Percentiles rank a stretch among this genome's conserved stretches.
Evolutionary conservation across 2,888 invertebrate genomes (phyloP).

Genomic region (Euproctis similis): DNA sequence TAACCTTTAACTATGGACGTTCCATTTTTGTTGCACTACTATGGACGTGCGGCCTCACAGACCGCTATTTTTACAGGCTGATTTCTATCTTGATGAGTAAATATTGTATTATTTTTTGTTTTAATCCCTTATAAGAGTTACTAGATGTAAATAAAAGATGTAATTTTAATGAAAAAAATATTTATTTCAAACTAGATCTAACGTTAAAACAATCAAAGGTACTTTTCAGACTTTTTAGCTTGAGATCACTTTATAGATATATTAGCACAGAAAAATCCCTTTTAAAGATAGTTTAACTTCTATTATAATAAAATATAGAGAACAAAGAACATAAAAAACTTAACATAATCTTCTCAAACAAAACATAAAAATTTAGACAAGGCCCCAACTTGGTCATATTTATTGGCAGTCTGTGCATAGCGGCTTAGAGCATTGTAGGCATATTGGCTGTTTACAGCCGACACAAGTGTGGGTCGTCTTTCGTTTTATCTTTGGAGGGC

Average conservation of each 20-base stretch:
- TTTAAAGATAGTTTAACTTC: no score
- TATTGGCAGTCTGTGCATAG: no score
- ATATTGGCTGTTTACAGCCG: neutral
- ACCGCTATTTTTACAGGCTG: conserved; percentile 4
- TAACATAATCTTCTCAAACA: neutral
- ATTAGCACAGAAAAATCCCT: no score
- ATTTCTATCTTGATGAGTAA: conserved; percentile 3
- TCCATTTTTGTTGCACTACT: conserved; percentile 3
- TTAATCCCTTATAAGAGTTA: conserved; percentile 1
- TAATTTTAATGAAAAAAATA: conserved; percentile 3
- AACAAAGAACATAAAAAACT: no score
- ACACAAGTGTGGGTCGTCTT: no score
- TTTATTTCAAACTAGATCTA: conserved; percentile 3
- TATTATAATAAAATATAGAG: no score
- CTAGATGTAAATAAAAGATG: conserved; percentile 3
- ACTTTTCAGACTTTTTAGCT: conserved; percentile 3
- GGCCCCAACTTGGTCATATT: neutral
- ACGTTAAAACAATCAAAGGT: conserved; percentile 3
- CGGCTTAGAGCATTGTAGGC: no score
- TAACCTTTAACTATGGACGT: conserved; percentile 3
- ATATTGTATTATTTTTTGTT: conserved; percentile 3
- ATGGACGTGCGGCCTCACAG: conserved; percentile 1
- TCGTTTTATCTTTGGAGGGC: no score
- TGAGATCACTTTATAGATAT: conserved; percentile 2
- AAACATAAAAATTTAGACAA: neutral